phyloP scores from a whole-genome alignment of 2,888 invertebrate species.

The Saturnia pavonia region DNA sequence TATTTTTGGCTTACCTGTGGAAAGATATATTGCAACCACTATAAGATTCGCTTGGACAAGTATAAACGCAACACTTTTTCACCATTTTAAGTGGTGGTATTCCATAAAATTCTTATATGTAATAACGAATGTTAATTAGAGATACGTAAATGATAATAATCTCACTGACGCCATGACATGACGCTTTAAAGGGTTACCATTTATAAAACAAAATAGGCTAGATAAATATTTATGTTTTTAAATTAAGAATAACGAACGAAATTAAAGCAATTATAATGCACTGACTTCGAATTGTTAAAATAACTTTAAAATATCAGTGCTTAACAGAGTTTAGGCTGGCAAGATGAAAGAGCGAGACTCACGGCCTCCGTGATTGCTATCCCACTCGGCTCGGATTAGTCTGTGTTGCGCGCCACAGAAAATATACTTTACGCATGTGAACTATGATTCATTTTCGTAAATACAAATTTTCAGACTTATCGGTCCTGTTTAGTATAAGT shows the following conservation, averaged over 20 bases:
- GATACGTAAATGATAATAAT: background rate
- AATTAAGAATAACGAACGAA: background rate
- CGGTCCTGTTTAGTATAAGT: no score
- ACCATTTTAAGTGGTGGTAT: background rate
- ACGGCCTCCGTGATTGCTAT: background rate
- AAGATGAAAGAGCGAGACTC: background rate
- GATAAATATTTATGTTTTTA: background rate
- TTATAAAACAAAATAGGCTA: no score
- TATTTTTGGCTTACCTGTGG: background rate
- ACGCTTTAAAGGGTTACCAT: conserved; percentile 4
- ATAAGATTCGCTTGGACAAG: background rate
- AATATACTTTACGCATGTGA: background rate
- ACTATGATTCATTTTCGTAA: no score
- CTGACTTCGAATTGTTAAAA: background rate
- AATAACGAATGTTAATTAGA: background rate
- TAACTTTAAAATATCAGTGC: background rate
- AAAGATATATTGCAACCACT: conserved; percentile 1
- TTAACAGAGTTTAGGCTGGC: background rate
- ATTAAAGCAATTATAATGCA: background rate
- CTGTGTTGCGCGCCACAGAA: background rate
- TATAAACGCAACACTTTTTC: background rate
- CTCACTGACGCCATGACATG: no score
- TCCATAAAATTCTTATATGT: background rate
- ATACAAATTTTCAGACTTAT: no score
- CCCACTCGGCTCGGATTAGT: background rate